Evolutionary conservation across 2,113 vertebrate species (phyloP).

Genomic region (Silurus meridionalis): DNA sequence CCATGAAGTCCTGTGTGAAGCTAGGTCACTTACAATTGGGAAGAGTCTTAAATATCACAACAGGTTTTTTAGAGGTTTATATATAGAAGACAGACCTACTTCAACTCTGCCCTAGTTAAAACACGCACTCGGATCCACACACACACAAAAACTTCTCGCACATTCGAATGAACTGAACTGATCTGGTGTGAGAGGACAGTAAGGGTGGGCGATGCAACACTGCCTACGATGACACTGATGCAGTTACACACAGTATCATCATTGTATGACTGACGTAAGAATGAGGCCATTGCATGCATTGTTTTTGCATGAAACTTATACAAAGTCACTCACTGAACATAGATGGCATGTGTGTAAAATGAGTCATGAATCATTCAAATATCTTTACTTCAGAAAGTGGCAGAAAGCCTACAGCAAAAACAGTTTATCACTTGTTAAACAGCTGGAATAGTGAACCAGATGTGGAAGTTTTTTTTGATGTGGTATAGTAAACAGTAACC

Average conservation of each 20-base stretch:
- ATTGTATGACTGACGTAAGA: slow-evolving; percentile 35
- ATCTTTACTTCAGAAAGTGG: not conserved
- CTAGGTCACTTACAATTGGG: slow-evolving; percentile 38
- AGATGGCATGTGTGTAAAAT: slow-evolving; percentile 18
- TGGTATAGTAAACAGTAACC: not conserved
- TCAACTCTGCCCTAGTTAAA: slow-evolving; percentile 50
- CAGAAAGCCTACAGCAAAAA: not conserved
- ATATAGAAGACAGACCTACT: slow-evolving; percentile 53
- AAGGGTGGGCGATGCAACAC: not conserved
- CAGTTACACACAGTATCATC: slow-evolving; percentile 26
- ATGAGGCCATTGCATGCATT: slow-evolving; percentile 14
- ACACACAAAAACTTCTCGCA: not conserved
- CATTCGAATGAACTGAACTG: not conserved
- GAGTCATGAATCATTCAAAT: not conserved
- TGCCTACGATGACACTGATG: slow-evolving; percentile 10
- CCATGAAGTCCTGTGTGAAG: slow-evolving; percentile 1
- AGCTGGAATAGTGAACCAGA: not conserved
- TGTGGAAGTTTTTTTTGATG: not conserved
- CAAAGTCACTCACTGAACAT: not conserved
- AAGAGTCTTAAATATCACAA: slow-evolving; percentile 42
- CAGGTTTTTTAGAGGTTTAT: slow-evolving; percentile 42
- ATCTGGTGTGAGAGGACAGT: not conserved
- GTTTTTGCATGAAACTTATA: not conserved
- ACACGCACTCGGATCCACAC: slow-evolving; percentile 14
- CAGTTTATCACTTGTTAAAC: not conserved